Evolutionary conservation across 2,888 invertebrate species (phyloP).

Genomic region (Scaptomyza caliginosa): DNA sequence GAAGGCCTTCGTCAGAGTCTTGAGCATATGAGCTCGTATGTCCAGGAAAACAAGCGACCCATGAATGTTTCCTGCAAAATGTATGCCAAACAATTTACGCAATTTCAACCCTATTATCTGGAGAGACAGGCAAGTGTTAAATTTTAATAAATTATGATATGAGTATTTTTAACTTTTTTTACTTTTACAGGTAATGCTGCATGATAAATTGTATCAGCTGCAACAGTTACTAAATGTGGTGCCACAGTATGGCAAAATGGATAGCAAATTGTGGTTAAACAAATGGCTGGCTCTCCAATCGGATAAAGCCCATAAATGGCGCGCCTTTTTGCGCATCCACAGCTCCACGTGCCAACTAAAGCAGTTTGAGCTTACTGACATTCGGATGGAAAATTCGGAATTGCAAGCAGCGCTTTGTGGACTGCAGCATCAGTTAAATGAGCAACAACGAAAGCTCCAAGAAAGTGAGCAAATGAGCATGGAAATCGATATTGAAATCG

Average conservation of each 20-base stretch:
- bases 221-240: slow-evolving; percentile 69
- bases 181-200: slow-evolving; percentile 55
- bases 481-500: slow-evolving; percentile 34
- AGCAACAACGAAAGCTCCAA: slow-evolving; percentile 6
- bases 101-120: slow-evolving; percentile 79
- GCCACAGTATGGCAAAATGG: slow-evolving; percentile 75
- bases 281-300: slow-evolving; percentile 73
- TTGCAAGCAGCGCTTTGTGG: slow-evolving; percentile 17
- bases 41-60: slow-evolving; percentile 69
- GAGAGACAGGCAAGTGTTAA: slow-evolving; percentile 66
- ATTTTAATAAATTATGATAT: not conserved
- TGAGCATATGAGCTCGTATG: slow-evolving; percentile 62
- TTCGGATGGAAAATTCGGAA: not conserved
- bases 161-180: not conserved
- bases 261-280: slow-evolving; percentile 58
- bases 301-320: slow-evolving; percentile 60
- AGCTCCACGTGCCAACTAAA: slow-evolving; percentile 39
- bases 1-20: slow-evolving; percentile 50
- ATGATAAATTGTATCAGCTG: slow-evolving; percentile 58
- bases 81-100: slow-evolving; percentile 79
- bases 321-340: slow-evolving; percentile 39
- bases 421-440: slow-evolving; percentile 35
- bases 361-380: slow-evolving; percentile 35
- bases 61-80: slow-evolving; percentile 76
- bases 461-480: not conserved